These are phyloP conservation scores for Hypsopygia costalis DNA, from an alignment of 2,888 invertebrate species.

Conservation along the genomic window DNA sequence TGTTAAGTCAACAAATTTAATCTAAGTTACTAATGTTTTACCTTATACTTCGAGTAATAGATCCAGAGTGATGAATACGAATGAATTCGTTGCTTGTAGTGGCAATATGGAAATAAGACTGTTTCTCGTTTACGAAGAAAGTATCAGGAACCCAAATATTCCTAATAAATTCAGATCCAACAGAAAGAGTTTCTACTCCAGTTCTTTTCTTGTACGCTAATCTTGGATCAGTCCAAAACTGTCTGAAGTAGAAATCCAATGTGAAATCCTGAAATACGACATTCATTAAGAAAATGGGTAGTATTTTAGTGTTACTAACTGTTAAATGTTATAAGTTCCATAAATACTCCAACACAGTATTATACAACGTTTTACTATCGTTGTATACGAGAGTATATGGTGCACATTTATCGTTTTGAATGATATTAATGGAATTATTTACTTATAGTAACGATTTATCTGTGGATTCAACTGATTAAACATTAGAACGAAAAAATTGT, in stretches of 20 bases:
- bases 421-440: too few species aligned
- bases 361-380: too few species aligned
- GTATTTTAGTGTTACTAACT: too few species aligned
- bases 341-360: too few species aligned
- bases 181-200: conserved; percentile 94
- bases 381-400: too few species aligned
- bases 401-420: background rate
- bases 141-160: conserved; percentile 99
- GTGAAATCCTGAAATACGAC: conserved; percentile 91
- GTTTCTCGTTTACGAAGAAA: conserved; percentile 99
- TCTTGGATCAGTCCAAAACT: conserved; percentile 98
- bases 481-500: too few species aligned
- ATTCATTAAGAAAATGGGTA: too few species aligned
- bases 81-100: conserved; percentile 99
- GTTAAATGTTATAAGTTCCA: too few species aligned
- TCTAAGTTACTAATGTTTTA: too few species aligned
- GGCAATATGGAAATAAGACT: conserved; percentile 99
- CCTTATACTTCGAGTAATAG: conserved; percentile 97
- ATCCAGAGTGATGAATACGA: conserved; percentile 96
- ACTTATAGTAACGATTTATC: background rate
- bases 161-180: conserved; percentile 96
- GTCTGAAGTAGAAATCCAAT: conserved; percentile 98
- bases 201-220: conserved; percentile 93
- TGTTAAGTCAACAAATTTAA: too few species aligned
- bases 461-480: background rate